Base-by-base conservation (phyloP, 2,113 vertebrate species). In the Oryzias woworae region DNA sequence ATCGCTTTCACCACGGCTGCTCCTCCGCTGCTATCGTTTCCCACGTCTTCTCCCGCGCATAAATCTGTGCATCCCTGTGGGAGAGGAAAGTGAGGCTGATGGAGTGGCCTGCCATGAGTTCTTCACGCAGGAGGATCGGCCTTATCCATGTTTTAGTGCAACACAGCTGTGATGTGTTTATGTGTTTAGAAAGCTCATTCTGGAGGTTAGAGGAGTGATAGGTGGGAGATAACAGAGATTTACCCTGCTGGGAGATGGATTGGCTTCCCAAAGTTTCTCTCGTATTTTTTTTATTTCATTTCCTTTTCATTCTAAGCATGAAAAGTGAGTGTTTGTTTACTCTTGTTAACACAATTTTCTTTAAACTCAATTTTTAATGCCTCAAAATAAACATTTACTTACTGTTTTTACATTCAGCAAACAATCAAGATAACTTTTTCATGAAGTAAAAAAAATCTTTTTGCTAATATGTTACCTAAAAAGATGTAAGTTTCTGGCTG, bases 141-240 rank as follows among this genome's bases (percentile, higher is more conserved):
- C 62, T 73, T 59, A 57, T 62, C 60, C 58, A 42, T 58, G 73
- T 77, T 71, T 73, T 22, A 68, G 50, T 57, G 64, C 45, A 58
- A 44, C 63, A 20, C 23, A 5, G 28, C 2, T 44, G 23, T 68
- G 69, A 68, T 77, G n/a, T 66, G 66, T 75, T 69, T 62, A 59
- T 58, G 73, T 67, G 60, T 73, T 78, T 61, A 63, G 53, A 61
- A 71, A 66, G n/a, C 62, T 76, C 53, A 50, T 76, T 73, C 45
- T 60, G 47, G 66, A 80, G 54, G 73, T 71, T 28, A 62, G 58
- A 62, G 58, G n/a, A 53, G 62, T 56, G 71, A 73, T n/a, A 31
- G 67, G 52, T 43, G 53, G 24, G 20, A 51, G 77, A 69, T 74
- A 62, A 53, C 28, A 3, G 53, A 66, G 78, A 65, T 58, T 52